Conservation (phyloP, 2,113 vertebrate species). For the Epinephelus cyanopodus region DNA sequence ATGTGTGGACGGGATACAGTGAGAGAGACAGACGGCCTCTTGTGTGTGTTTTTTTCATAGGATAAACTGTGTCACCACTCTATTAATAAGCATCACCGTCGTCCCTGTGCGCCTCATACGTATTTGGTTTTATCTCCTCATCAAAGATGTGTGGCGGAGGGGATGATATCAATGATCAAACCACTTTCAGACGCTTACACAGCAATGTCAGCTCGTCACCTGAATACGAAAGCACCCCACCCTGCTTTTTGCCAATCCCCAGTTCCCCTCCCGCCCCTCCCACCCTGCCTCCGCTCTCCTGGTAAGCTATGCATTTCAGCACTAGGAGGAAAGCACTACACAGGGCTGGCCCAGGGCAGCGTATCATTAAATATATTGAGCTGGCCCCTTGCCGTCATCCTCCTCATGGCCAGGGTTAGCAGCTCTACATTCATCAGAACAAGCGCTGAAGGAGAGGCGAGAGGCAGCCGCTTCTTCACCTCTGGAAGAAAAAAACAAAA, state of each 20-base stretch:
- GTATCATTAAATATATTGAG: constrained; percentile 70
- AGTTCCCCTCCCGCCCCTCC: neutral
- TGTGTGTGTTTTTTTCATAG: neutral
- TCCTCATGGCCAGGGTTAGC: constrained; percentile 92
- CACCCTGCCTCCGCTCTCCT: constrained; percentile 28
- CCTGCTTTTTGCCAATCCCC: constrained; percentile 34
- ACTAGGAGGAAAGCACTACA: constrained; percentile 97
- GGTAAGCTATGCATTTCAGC: constrained; percentile 93
- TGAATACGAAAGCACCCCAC: constrained; percentile 67
- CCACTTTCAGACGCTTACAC: constrained; percentile 68
- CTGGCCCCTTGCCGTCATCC: constrained; percentile 87
- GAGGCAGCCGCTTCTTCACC: constrained; percentile 89
- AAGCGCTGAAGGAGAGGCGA: constrained; percentile 88
- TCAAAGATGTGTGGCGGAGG: constrained; percentile 58
- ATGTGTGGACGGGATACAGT: constrained; percentile 22
- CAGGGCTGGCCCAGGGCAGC: constrained; percentile 80
- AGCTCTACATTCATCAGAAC: constrained; percentile 89
- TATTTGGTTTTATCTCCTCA: constrained; percentile 70
- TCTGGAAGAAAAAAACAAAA: constrained; percentile 69
- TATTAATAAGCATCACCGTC: constrained; percentile 47
- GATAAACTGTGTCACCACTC: constrained; percentile 35
- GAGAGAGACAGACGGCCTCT: constrained; percentile 35
- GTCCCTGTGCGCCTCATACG: constrained; percentile 31
- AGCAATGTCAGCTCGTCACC: constrained; percentile 74
- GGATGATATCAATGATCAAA: constrained; percentile 75